Evolutionary conservation across 1,140 invertebrate species (phyloP), one percentile per base, ranked within the genome.

Genomic region (Drosophila subpulchrella): DNA sequence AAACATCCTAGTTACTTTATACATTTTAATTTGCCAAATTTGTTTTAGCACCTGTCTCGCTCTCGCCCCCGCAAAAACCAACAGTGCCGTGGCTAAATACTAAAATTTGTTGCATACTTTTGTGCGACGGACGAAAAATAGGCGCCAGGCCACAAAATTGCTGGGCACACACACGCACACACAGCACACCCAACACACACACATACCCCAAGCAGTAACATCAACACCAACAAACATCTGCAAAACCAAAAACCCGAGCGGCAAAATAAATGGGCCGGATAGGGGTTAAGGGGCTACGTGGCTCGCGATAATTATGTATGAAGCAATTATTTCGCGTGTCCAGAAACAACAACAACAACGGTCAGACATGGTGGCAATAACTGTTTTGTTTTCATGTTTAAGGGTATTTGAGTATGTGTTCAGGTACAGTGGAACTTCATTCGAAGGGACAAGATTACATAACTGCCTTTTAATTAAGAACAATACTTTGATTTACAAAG

Each of bases 311-410:
- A 86, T 86, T 86, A 86, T 86, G 82, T 88, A 86, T 86, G 75
- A 82, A 88, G 83, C 82, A 86, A 86, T 86, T 86, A 86, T 88
- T 82, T 86, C 75, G 47, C 78, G 42, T 81, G 78, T 86, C 78
- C 82, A 81, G 60, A 74, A 85, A 59, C 67, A 76, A 62, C 67
- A 76, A 47, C 61, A 83, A 27, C 58, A 75, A 63, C 72, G 46
- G 44, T 59, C 68, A 46, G 42, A 58, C 66, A 73, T 48, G 70
- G 50, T 41, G 68, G 66, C 70, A 75, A 70, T 65, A 81, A 75
- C 62, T 68, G 70, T 72, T 86, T 65, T 75, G 66, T 71, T 78
- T 78, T 59, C 67, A 59, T 77, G 76, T 78, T 65, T 66, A 78
- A 63, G 42, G 42, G 41, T 62, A 72, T 72, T 78, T 78, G 76